phyloP scores from a whole-genome alignment of 64 coral and sea anemone species.

The Trachythela sp. region DNA sequence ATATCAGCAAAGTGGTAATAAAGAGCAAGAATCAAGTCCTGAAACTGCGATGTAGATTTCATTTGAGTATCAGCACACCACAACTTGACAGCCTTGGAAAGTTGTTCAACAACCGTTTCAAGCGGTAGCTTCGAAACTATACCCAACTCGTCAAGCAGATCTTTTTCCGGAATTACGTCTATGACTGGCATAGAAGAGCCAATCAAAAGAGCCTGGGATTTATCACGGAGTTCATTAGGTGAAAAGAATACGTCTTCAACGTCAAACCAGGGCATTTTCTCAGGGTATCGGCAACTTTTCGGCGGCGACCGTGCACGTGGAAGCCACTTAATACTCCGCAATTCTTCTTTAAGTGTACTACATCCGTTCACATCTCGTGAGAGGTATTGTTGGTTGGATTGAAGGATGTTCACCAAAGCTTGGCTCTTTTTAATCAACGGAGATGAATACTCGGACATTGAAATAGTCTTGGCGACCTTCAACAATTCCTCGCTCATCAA shows the following conservation, averaged over 20 bases:
- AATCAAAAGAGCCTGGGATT: background rate
- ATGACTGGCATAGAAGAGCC: background rate
- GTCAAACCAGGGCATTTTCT: background rate
- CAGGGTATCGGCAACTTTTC: background rate
- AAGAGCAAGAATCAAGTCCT: background rate
- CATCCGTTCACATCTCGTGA: background rate
- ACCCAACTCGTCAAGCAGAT: background rate
- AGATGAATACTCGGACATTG: background rate
- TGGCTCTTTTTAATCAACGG: background rate
- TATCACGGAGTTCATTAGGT: background rate
- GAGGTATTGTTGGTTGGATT: background rate
- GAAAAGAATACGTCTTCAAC: background rate
- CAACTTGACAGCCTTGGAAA: background rate
- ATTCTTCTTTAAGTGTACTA: background rate
- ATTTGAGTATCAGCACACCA: background rate
- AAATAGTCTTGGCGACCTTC: too few relatives aligned
- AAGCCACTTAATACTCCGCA: background rate
- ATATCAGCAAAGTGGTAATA: background rate
- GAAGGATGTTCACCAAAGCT: background rate
- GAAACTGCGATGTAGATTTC: background rate
- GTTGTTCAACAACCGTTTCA: background rate
- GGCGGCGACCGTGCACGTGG: background rate
- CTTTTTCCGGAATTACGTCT: background rate
- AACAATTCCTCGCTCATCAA: background rate
- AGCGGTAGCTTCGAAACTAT: background rate